phyloP scores from a whole-genome alignment of 1,140 invertebrate genomes.

The Bathynomus jamesi region DNA sequence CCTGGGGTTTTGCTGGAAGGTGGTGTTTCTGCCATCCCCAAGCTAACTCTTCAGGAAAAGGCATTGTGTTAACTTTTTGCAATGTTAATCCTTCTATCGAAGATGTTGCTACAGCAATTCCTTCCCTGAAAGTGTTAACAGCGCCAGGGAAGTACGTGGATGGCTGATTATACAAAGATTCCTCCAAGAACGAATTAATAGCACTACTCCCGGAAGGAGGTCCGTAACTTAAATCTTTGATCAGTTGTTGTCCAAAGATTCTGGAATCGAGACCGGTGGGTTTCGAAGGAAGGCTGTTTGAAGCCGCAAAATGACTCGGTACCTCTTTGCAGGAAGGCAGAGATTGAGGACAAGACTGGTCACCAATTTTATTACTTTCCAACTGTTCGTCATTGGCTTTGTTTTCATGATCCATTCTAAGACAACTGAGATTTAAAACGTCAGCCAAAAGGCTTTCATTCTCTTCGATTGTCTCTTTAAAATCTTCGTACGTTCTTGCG shows the following conservation, averaged over 20 bases:
- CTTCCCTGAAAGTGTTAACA: too few relatives aligned
- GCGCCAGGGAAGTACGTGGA: too few relatives aligned
- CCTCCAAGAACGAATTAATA: background rate
- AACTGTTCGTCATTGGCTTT: conserved; percentile 2
- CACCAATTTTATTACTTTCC: conserved; percentile 16
- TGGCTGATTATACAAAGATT: too few relatives aligned
- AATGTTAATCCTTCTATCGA: too few relatives aligned
- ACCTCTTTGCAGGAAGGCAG: conserved; percentile 3
- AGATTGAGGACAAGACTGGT: conserved; percentile 2
- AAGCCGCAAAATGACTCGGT: background rate
- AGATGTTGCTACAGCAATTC: too few relatives aligned
- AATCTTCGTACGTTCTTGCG: conserved; percentile 20
- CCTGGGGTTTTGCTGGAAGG: background rate
- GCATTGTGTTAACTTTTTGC: background rate
- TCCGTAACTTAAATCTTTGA: conserved; percentile 21
- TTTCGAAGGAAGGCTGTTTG: conserved; percentile 7
- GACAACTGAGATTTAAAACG: conserved; percentile 18
- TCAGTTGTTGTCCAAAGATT: conserved; percentile 16
- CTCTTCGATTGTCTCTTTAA: conserved; percentile 22
- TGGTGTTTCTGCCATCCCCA: background rate
- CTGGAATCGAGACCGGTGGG: conserved; percentile 2
- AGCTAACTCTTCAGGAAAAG: background rate
- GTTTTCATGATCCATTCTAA: conserved; percentile 19
- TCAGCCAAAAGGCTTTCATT: conserved; percentile 24
- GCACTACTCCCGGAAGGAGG: conserved; percentile 26